Base-by-base conservation (phyloP, 2,113 vertebrate species). In the Erythrocebus patas region DNA sequence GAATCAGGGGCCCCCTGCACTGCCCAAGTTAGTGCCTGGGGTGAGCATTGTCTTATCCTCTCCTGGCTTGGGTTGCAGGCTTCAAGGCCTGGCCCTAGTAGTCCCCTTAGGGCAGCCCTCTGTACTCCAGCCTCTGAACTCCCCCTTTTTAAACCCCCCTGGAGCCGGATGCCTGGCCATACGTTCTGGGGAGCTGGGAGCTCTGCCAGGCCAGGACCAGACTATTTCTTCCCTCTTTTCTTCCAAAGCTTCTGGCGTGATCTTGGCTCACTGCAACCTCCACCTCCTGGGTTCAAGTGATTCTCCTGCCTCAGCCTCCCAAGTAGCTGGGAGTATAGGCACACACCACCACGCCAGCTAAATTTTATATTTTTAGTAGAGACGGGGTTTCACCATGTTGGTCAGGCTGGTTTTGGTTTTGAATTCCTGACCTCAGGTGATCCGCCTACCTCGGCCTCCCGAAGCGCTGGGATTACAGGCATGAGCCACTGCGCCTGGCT, bases 1-100 rank as follows among this genome's bases (percentile, higher is more conserved):
- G 0, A 1, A 5, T 20, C 35, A 16, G 57, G 35, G 40, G 13
- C 45, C 27, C 45, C 23, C 61, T 23, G 32, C 1, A 0, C 35
- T 43, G 59, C 70, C 17, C 2, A 3, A 2, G 38, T 6, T 32
- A 4, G 48, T 11, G 70, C 50, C 40, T 8, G 1, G 72, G 25
- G 13, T 20, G 35, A 59, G 32, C 0, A 0, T 38, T 12, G 23
- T n/a, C 73, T 43, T 16, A 55, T 30, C 79, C 23, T 90, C 75
- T 89, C 6, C 68, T 25, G 75, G 25, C 20, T 66, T 73, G 52
- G 38, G 18, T 52, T 48, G 32, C 45, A 27, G 38, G 18, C 14
- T 66, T 48, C 12, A 7, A 22, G 75, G 12, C 30, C 66, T 7
- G 13, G 43, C 55, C 57, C 43, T 61, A 57, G 38, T 1, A 16